Conservation (phyloP, 1,140 invertebrate genomes). For the Periplaneta americana region DNA sequence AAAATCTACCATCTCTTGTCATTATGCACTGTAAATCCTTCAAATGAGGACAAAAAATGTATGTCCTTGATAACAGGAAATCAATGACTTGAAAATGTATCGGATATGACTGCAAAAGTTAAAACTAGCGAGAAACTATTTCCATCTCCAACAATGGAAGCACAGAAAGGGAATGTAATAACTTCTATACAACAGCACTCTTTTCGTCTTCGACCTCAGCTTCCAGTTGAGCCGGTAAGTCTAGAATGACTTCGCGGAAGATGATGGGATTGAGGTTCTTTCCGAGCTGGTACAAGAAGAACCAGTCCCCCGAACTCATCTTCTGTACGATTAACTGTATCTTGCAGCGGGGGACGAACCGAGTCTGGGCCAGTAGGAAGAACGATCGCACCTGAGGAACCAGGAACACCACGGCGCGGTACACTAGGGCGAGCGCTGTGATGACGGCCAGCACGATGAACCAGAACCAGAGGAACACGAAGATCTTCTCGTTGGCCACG, state of each 20-base stretch:
- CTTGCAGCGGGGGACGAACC: not conserved
- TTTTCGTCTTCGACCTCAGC: not conserved
- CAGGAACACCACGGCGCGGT: conserved; percentile 25
- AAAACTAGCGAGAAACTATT: not conserved
- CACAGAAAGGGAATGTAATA: not conserved
- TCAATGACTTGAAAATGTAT: too few relatives aligned
- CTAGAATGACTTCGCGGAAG: not conserved
- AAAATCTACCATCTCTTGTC: too few relatives aligned
- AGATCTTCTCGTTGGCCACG: conserved; percentile 52
- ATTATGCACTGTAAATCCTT: too few relatives aligned
- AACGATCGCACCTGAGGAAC: not conserved
- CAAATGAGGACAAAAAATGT: too few relatives aligned
- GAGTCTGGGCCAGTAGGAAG: not conserved
- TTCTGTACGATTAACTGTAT: not conserved
- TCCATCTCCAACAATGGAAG: not conserved
- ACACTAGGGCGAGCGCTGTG: conserved; percentile 37
- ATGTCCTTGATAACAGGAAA: too few relatives aligned
- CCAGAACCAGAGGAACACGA: conserved; percentile 51
- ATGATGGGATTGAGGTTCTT: not conserved
- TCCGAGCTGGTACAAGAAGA: not conserved
- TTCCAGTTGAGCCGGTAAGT: not conserved
- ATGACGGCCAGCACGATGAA: conserved; percentile 40
- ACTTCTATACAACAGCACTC: not conserved
- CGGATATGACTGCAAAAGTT: too few relatives aligned
- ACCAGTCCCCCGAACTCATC: not conserved